A percentile compares a stretch with the other conserved stretches of the same genome.
Evolutionary conservation across 2,888 invertebrate genomes (phyloP).

Genomic region (Drosophila merina): DNA sequence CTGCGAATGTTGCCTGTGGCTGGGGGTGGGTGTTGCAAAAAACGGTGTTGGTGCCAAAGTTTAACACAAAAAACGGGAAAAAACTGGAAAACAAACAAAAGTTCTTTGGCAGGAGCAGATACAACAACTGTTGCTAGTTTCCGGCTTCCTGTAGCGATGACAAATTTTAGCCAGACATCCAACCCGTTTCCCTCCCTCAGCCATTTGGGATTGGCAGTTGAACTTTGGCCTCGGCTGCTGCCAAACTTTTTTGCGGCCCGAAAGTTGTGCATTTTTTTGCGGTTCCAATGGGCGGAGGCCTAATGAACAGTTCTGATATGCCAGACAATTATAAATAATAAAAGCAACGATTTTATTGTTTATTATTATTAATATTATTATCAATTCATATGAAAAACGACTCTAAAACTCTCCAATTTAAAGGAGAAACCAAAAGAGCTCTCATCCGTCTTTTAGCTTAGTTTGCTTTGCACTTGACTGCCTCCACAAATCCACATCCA

Average conservation of each 20-base stretch:
- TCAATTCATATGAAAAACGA: no score
- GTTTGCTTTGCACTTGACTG: slow-evolving; percentile 1
- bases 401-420: background rate
- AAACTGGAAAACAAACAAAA: slow-evolving; percentile 51
- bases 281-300: background rate
- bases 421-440: background rate
- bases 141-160: slow-evolving; percentile 76
- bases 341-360: background rate
- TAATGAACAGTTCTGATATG: slow-evolving; percentile 2
- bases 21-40: background rate
- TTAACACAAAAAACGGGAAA: slow-evolving; percentile 6
- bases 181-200: slow-evolving; percentile 10
- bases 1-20: slow-evolving; percentile 11
- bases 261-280: slow-evolving; percentile 18
- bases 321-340: slow-evolving; percentile 21
- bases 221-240: slow-evolving; percentile 22
- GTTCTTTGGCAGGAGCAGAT: slow-evolving; percentile 57
- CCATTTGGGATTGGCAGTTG: slow-evolving; percentile 30
- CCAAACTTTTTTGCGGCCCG: slow-evolving; percentile 7
- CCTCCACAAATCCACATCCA: slow-evolving; percentile 22
- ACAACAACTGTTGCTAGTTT: slow-evolving; percentile 74
- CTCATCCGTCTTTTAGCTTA: no score
- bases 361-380: background rate
- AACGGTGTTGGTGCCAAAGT: slow-evolving; percentile 5
- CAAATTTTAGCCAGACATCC: slow-evolving; percentile 60